Evolutionary conservation across 1,140 invertebrate genomes (phyloP), one percentile per base, ranked within the genome.

Genomic region (Calephelis nemesis): DNA sequence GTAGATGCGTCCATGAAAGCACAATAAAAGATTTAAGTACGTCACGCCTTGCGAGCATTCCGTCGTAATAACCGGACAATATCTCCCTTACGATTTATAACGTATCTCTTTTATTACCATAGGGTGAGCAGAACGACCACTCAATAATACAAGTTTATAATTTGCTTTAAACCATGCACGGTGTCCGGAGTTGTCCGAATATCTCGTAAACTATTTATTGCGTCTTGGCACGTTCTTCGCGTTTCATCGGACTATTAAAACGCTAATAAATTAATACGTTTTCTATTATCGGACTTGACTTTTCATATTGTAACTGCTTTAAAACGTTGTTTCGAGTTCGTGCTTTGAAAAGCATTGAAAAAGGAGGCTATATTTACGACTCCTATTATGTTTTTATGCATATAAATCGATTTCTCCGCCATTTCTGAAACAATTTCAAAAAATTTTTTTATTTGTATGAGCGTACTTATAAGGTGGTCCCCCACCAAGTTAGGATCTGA

Each of bases 11-110:
- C 76, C 81, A 76, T 84, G 77, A 85, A 85, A 85, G 70, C 77
- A 82, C 85, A 82, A 89, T 87, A 89, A 89, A 87, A 85, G 49
- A 75, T 84, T 83, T 84, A 86, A 85, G 71, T 82, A 82, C 84
- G 82, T 77, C 84, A 85, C 84, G 84, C 78, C 76, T 79, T 69
- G 79, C 76, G 77, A 71, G 74, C 81, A 78, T 84, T 82, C 78
- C 75, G 79, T 73, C 62, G 71, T 78, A 78, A 85, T 83, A 79
- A 77, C 79, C 77, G 72, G 74, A 78, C 75, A 82, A 78, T 82
- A 83, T 84, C 79, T 78, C 78, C 76, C 76, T 78, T 78, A 77
- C 82, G 76, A 84, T 88, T 86, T 88, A 88, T 84, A 87, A 85
- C 86, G 76, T 82, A 84, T 79, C 78, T 84, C 65, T 84, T 87